Percentiles rank a stretch among this genome's conserved stretches.
phyloP scores from a whole-genome alignment of 2,113 vertebrate genomes.

The Cyanistes caeruleus region DNA sequence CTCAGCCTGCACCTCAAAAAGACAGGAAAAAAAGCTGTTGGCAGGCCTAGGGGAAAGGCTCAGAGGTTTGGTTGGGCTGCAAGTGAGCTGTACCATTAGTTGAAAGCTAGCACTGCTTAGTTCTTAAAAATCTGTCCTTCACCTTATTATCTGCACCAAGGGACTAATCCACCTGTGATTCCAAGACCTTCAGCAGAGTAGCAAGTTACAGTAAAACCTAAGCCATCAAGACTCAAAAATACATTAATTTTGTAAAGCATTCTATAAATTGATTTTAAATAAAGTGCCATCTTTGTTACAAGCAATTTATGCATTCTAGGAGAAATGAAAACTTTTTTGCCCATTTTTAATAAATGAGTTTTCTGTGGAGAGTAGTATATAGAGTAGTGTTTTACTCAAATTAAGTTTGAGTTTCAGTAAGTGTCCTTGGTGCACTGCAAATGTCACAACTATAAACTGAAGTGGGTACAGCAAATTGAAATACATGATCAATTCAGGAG shows the following conservation, averaged over 20 bases:
- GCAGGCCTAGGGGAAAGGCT: neutral
- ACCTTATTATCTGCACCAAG: neutral
- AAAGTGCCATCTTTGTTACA: neutral
- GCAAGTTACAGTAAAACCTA: neutral
- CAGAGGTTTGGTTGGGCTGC: neutral
- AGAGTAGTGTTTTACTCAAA: conserved; percentile 5
- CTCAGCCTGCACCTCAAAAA: neutral
- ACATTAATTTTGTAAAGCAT: neutral
- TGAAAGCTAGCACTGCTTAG: neutral
- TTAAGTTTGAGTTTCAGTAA: conserved; percentile 39
- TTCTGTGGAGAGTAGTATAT: neutral
- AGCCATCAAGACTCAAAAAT: neutral
- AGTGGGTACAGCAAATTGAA: conserved; percentile 51
- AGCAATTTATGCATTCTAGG: neutral
- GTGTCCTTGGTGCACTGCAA: conserved; percentile 11
- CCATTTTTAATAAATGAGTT: neutral
- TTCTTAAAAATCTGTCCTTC: neutral
- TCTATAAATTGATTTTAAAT: neutral
- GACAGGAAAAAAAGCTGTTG: neutral
- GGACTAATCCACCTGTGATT: neutral
- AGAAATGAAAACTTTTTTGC: neutral
- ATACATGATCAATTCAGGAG: conserved; percentile 25
- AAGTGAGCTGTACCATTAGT: neutral
- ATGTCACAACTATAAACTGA: conserved; percentile 12
- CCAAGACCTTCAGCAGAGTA: neutral